phyloP scores from a whole-genome alignment of 2,797 vertebrate species.

The Acipenser transmontanus region DNA sequence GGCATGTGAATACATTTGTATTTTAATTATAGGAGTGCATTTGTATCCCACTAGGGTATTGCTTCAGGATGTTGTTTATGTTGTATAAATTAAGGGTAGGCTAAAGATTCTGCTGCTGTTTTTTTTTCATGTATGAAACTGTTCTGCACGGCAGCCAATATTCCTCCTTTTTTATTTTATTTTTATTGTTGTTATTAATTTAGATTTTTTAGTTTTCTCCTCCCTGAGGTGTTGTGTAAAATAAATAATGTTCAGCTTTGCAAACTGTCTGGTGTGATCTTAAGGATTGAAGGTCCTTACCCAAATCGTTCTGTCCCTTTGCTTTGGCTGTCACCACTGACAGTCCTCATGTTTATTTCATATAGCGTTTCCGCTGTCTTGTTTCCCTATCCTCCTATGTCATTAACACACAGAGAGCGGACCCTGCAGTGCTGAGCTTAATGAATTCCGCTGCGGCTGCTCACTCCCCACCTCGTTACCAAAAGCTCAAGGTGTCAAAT shows the following conservation, averaged over 20 bases:
- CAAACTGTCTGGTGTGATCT: constrained; percentile 46
- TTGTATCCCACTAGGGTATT: constrained; percentile 1
- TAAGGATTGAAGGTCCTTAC: constrained; percentile 56
- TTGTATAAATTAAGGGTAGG: constrained; percentile 4
- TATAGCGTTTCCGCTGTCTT: constrained; percentile 61
- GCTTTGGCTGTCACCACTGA: constrained; percentile 62
- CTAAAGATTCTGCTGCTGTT: not conserved
- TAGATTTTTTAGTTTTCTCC: constrained; percentile 1
- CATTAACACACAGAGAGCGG: constrained; percentile 79
- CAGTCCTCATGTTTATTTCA: constrained; percentile 78
- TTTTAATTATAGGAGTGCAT: constrained; percentile 18
- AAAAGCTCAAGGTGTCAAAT: constrained; percentile 86
- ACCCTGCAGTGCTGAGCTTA: constrained; percentile 72
- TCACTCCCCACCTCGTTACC: constrained; percentile 78
- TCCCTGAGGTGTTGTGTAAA: constrained; percentile 1
- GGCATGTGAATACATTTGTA: constrained; percentile 16
- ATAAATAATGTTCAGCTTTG: constrained; percentile 20
- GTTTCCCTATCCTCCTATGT: constrained; percentile 85
- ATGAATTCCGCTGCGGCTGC: constrained; percentile 87
- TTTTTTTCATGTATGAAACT: not conserved
- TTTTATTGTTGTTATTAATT: not conserved
- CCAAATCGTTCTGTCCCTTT: constrained; percentile 61
- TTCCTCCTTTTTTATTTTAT: not conserved
- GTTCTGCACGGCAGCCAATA: not conserved
- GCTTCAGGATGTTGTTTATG: constrained; percentile 5